Evolutionary conservation across 2,888 invertebrate genomes (phyloP).

Genomic region (Cephus pygmeus): DNA sequence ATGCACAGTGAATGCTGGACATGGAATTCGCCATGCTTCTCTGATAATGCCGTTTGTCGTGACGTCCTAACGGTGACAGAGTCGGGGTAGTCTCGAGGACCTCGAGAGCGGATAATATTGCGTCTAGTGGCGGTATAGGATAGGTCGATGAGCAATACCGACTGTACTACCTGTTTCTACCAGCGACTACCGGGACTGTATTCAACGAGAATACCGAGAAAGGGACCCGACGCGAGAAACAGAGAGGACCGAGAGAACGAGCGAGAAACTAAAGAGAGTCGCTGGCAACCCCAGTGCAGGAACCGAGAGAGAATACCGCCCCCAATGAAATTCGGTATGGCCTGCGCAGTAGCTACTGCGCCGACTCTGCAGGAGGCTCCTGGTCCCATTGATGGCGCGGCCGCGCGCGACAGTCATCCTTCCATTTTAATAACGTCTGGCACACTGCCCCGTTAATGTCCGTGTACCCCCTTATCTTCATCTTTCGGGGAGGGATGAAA

Average conservation of each 20-base stretch:
- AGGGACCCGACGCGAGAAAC: conserved; percentile 7
- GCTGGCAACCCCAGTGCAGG: not conserved
- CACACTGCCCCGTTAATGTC: conserved; percentile 61
- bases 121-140: not conserved
- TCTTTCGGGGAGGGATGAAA: conserved; percentile 10
- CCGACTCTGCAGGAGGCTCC: conserved; percentile 9
- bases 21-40: not conserved
- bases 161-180: not conserved
- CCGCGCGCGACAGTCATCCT: conserved; percentile 29
- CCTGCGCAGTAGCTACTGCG: conserved; percentile 40
- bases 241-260: conserved; percentile 15
- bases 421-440: conserved; percentile 61
- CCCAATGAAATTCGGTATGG: conserved; percentile 41
- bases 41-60: not conserved
- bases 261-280: conserved; percentile 22
- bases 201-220: not conserved
- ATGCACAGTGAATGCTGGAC: not conserved
- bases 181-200: not conserved
- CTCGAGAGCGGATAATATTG: not conserved
- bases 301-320: conserved; percentile 14
- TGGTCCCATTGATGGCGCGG: not conserved
- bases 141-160: not conserved
- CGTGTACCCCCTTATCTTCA: conserved; percentile 38
- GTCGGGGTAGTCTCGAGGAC: not conserved
- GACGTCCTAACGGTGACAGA: not conserved